These are phyloP conservation scores for Triplophysa tibetana DNA, from an alignment of 2,113 vertebrate species.

Conservation along the genomic window DNA sequence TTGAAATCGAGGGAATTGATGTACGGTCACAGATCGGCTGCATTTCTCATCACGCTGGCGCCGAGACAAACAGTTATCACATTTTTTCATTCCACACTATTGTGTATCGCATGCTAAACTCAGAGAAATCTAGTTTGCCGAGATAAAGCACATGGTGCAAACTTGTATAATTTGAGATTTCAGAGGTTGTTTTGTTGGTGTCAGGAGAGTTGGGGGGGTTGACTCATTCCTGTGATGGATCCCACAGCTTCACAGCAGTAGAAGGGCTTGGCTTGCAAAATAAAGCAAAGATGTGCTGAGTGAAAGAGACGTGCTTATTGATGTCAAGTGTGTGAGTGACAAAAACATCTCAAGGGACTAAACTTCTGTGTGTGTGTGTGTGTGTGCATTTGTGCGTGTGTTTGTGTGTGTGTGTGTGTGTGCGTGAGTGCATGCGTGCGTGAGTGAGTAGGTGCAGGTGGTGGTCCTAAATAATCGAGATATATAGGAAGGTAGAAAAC, in stretches of 20 bases:
- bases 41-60: neutral
- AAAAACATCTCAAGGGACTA: constrained; percentile 12
- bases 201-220: neutral
- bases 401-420: too few species aligned
- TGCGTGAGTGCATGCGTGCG: neutral
- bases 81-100: neutral
- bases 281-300: constrained; percentile 19
- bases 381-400: neutral
- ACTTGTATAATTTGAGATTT: constrained; percentile 7
- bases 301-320: constrained; percentile 34
- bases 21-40: neutral
- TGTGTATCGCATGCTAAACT: neutral
- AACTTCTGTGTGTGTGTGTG: constrained; percentile 11
- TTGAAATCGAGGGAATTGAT: neutral
- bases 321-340: constrained; percentile 27
- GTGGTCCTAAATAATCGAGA: constrained; percentile 16
- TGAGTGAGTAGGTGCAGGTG: too few species aligned
- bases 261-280: constrained; percentile 24
- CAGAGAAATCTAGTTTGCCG: neutral
- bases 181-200: constrained; percentile 15
- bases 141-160: constrained; percentile 6
- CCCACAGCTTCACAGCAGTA: constrained; percentile 33
- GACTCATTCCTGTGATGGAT: constrained; percentile 26
- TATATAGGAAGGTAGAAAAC: neutral
- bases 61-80: neutral